Evolutionary conservation across 2,797 vertebrate genomes (phyloP), one percentile per base, ranked within the genome.

Genomic region (Labroides dimidiatus): DNA sequence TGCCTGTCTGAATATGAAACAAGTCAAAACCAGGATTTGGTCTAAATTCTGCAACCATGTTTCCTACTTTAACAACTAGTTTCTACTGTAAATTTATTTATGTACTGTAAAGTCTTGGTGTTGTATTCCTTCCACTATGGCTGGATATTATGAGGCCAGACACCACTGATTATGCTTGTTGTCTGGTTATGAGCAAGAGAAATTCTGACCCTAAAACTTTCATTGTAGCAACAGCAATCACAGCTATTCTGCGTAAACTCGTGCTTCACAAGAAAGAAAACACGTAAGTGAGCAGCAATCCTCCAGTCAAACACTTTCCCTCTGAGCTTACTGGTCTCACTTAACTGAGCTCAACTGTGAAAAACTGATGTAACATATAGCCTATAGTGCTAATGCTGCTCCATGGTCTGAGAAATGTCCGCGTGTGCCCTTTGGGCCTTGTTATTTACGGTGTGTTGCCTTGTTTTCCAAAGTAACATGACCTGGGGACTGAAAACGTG

Each of bases 301-400:
- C 0, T 83, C 24, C 54, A 49, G 64, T 63, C 43, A 30, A 86
- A 63, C 19, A 11, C 72, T 51, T 71, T 57, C 49, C 57, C 82
- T 77, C 64, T 39, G 75, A 81, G 77, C 79, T 55, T 14, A 55
- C 72, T 69, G 71, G 53, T 84, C 59, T 80, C 77, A 59, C 76
- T 84, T 81, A 77, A 65, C 78, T 19, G 56, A 79, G 72, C 60
- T 84, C 69, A 67, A 76, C 78, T 71, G 81, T 87, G 80, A 86
- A 76, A 86, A 86, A 77, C 72, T 60, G 74, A 78, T 84, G 77
- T 76, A 85, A 87, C 78, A 70, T 67, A 73, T 65, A 81, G 75
- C 81, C 76, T 72, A 72, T 69, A 64, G 84, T 74, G 56, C 68
- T 61, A 81, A 77, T 72, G 61, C 81, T 62, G 68, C 72, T 66